These are phyloP conservation scores for Platycheirus rosarum DNA, from an alignment of 2,888 invertebrate genomes.

Conservation along the genomic window DNA sequence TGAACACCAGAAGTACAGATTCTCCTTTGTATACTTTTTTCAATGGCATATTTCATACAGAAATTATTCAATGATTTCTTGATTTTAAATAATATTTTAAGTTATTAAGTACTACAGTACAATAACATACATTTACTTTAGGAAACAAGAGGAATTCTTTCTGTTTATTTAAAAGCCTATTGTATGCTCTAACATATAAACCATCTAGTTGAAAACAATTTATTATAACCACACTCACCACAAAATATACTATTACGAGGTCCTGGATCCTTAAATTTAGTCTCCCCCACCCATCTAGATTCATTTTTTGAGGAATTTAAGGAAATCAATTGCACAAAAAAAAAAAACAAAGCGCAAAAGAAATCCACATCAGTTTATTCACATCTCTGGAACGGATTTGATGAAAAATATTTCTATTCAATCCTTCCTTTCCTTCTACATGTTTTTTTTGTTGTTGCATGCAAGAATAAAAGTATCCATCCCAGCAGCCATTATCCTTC, in stretches of 20 bases:
- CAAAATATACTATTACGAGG: not conserved
- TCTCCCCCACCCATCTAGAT: not conserved
- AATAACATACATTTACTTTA: too few relatives aligned
- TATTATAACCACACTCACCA: too few relatives aligned
- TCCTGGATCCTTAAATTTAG: not conserved
- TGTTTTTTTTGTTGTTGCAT: conserved; percentile 2
- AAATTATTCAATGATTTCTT: too few relatives aligned
- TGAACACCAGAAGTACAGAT: too few relatives aligned
- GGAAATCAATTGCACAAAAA: conserved; percentile 56
- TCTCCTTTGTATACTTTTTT: too few relatives aligned
- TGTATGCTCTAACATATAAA: too few relatives aligned
- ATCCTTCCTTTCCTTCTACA: conserved; percentile 20
- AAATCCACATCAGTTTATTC: conserved; percentile 69
- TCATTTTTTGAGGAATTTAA: conserved; percentile 32
- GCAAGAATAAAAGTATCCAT: conserved; percentile 33
- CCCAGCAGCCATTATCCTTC: conserved; percentile 27
- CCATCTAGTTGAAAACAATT: too few relatives aligned
- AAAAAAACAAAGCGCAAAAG: conserved; percentile 51
- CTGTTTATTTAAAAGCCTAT: too few relatives aligned
- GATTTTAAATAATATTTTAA: too few relatives aligned
- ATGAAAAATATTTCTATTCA: conserved; percentile 65
- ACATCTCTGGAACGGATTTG: conserved; percentile 66
- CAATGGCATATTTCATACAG: too few relatives aligned
- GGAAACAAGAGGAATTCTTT: too few relatives aligned
- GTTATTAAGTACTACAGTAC: too few relatives aligned